Evolutionary conservation across 2,797 vertebrate genomes (phyloP).

Genomic region (Agapornis canus): DNA sequence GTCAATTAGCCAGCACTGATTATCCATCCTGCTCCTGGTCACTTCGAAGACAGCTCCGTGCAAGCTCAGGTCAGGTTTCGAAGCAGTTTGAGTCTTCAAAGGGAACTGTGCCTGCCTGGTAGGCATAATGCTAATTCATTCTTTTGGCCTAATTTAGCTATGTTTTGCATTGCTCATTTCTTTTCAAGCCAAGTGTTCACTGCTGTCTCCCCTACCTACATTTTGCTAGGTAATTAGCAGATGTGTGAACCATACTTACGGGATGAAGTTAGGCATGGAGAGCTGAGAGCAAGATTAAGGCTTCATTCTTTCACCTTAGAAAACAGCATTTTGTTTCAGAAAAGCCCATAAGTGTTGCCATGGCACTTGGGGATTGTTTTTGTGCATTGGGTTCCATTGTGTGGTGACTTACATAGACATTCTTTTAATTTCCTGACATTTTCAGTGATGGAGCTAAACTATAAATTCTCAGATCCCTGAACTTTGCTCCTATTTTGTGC

Average conservation of each 20-base stretch:
- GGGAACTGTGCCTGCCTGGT: background rate
- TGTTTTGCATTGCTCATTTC: background rate
- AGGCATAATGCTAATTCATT: background rate
- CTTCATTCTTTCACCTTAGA: conserved; percentile 39
- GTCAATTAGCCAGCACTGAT: background rate
- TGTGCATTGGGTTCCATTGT: background rate
- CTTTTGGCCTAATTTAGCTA: background rate
- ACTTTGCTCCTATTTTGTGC: conserved; percentile 46
- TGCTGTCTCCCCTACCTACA: background rate
- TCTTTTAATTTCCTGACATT: conserved; percentile 37
- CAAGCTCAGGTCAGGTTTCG: background rate
- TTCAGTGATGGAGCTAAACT: background rate
- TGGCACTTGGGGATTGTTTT: background rate
- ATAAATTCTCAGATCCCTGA: conserved; percentile 32
- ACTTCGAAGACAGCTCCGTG: background rate
- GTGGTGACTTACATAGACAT: background rate
- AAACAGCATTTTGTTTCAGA: conserved; percentile 27
- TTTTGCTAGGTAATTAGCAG: conserved; percentile 22
- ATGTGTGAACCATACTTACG: background rate
- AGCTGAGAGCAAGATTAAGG: conserved; percentile 15
- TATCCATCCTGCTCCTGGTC: background rate
- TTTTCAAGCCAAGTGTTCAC: background rate
- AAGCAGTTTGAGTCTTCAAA: background rate
- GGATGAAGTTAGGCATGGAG: background rate
- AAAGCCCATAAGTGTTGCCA: conserved; percentile 25